Conservation (phyloP, 2,797 vertebrate genomes). For the Lepilemur ruficaudatus region DNA sequence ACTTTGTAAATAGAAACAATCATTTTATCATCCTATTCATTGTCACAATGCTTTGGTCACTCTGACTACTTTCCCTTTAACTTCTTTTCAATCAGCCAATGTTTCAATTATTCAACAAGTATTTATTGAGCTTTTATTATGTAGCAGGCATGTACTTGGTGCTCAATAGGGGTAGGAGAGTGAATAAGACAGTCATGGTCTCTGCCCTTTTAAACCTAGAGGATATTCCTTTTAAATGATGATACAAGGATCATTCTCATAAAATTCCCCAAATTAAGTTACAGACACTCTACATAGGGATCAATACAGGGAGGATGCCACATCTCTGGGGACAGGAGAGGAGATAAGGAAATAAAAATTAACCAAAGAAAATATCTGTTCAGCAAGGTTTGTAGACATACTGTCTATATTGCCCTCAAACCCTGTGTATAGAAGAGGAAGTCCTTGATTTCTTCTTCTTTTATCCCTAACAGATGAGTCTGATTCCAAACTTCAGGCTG, state of each 20-base stretch:
- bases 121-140: neutral
- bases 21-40: neutral
- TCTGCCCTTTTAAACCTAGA: neutral
- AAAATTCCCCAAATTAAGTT: neutral
- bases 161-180: neutral
- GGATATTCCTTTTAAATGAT: neutral
- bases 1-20: neutral
- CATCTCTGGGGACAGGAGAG: neutral
- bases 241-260: neutral
- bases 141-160: neutral
- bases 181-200: neutral
- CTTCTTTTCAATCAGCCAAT: neutral
- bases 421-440: neutral
- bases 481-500: neutral
- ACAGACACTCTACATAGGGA: neutral
- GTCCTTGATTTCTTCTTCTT: neutral
- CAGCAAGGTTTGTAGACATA: slow-evolving; percentile 68
- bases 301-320: neutral
- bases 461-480: neutral
- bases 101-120: neutral
- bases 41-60: neutral
- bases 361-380: slow-evolving; percentile 67
- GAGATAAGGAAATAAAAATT: neutral
- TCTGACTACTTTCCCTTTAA: neutral
- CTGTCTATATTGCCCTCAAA: slow-evolving; percentile 72